Percentiles rank a stretch among this genome's conserved stretches.
Conservation (phyloP, 1,140 invertebrate species). For the Hetaerina americana region DNA sequence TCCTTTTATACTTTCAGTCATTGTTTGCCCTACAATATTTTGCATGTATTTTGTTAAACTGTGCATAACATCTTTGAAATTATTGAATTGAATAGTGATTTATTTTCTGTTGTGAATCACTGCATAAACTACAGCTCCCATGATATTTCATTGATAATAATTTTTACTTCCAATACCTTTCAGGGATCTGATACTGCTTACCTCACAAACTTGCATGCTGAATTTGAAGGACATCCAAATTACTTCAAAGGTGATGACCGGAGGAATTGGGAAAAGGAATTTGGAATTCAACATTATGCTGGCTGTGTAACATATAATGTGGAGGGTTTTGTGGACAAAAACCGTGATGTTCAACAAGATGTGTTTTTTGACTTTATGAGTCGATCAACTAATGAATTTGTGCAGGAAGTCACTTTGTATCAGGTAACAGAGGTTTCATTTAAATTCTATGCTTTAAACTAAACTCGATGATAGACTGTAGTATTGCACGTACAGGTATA, state of each 20-base stretch:
- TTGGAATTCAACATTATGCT: slow-evolving; percentile 88
- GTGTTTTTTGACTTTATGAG: slow-evolving; percentile 88
- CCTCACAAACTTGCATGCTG: slow-evolving; percentile 75
- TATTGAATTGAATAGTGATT: no score
- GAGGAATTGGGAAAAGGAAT: slow-evolving; percentile 80
- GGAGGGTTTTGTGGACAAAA: slow-evolving; percentile 94
- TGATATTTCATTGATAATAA: no score
- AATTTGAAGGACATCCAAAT: slow-evolving; percentile 72
- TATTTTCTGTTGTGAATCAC: no score
- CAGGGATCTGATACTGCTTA: slow-evolving; percentile 78
- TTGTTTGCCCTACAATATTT: no score
- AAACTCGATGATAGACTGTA: no score
- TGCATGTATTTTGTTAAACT: no score
- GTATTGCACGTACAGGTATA: no score
- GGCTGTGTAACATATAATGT: slow-evolving; percentile 85
- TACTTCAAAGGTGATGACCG: slow-evolving; percentile 81
- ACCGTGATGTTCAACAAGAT: slow-evolving; percentile 87
- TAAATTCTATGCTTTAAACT: neutral
- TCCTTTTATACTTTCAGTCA: no score
- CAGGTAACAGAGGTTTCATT: slow-evolving; percentile 35
- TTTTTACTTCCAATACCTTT: no score
- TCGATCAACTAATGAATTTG: slow-evolving; percentile 71
- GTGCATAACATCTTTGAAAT: no score
- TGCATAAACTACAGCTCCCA: no score
- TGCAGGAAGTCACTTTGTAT: slow-evolving; percentile 74